A percentile compares a stretch with the other conserved stretches of the same genome.
These are phyloP conservation scores for Pseudorhombus dupliciocellatus DNA, from an alignment of 2,113 vertebrate species.

Conservation along the genomic window DNA sequence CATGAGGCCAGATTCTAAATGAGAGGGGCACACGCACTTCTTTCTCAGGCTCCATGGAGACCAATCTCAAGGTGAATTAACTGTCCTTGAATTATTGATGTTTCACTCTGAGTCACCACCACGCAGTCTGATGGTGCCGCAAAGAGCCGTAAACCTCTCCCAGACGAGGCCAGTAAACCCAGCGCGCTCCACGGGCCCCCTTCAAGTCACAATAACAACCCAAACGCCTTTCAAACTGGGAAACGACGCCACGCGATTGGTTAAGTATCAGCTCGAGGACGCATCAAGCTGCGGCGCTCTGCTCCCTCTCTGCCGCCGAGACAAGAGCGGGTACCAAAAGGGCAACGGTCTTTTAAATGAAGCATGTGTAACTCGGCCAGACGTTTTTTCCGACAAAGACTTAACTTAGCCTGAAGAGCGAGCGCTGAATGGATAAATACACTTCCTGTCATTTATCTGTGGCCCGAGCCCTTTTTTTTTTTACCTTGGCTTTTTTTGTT, in stretches of 20 bases:
- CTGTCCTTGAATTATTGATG: constrained; percentile 75
- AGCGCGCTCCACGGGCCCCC: constrained; percentile 23
- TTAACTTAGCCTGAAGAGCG: constrained; percentile 30
- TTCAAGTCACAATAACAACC: constrained; percentile 24
- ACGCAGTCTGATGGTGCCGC: constrained; percentile 30
- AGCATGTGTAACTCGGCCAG: constrained; percentile 49
- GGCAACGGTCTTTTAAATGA: constrained; percentile 57
- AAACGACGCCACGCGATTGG: constrained; percentile 40
- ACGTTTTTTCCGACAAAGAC: constrained; percentile 48
- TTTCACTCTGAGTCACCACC: constrained; percentile 37
- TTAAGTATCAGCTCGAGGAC: constrained; percentile 36
- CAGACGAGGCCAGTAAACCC: constrained; percentile 28
- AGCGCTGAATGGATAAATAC: constrained; percentile 34
- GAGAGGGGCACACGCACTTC: constrained; percentile 24
- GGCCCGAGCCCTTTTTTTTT: constrained; percentile 4
- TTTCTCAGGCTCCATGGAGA: constrained; percentile 35
- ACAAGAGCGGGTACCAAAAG: constrained; percentile 44
- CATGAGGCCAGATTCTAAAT: constrained; percentile 35
- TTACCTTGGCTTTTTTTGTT: not conserved
- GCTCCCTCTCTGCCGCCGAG: constrained; percentile 40
- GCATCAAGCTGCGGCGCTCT: constrained; percentile 15
- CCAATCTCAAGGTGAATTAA: constrained; percentile 71
- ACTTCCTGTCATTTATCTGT: constrained; percentile 9
- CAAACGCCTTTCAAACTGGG: constrained; percentile 23
- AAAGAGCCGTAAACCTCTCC: constrained; percentile 34